Evolutionary conservation across 2,797 vertebrate species (phyloP).

Genomic region (Enteromius paludinosus): DNA sequence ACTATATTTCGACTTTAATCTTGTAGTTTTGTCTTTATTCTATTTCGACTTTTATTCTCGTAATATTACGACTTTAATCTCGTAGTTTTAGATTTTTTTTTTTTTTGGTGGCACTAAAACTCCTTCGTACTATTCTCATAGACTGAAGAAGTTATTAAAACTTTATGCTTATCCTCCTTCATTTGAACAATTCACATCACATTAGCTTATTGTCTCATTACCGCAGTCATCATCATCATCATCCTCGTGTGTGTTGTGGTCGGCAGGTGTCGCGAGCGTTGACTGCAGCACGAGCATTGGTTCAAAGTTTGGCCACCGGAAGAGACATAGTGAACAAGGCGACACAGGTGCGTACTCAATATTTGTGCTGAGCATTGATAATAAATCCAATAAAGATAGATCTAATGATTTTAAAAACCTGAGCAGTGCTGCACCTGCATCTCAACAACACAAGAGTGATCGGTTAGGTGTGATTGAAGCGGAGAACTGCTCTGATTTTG

Average conservation of each 20-base stretch:
- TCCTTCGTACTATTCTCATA: no score
- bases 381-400: neutral
- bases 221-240: neutral
- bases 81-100: no score
- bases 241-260: slow-evolving; percentile 1
- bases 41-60: no score
- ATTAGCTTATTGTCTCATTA: neutral
- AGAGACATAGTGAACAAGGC: slow-evolving; percentile 85
- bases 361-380: neutral
- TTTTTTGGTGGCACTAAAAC: no score
- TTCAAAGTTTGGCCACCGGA: slow-evolving; percentile 84
- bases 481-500: neutral
- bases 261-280: slow-evolving; percentile 84
- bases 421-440: neutral
- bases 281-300: slow-evolving; percentile 83
- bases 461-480: neutral
- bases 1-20: no score
- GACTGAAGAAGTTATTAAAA: neutral
- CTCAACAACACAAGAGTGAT: neutral
- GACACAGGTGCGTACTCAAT: slow-evolving; percentile 76
- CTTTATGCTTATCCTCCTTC: neutral
- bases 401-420: neutral
- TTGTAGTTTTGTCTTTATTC: no score
- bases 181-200: neutral
- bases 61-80: no score